Base-by-base conservation (phyloP, 23 tunicate species). In the Phallusia fumigata region DNA sequence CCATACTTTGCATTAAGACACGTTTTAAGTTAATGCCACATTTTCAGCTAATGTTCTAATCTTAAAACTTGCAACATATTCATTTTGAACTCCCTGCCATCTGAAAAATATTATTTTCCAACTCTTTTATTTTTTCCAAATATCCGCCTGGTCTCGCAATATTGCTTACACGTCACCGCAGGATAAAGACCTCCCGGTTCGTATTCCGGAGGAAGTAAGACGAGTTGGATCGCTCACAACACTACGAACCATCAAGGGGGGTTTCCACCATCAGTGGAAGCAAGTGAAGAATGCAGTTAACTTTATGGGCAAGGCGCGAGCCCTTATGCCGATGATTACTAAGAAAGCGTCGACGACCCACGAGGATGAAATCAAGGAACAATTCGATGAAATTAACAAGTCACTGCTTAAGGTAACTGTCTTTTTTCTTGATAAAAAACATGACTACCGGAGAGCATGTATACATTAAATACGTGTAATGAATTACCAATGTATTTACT, bases 141-240 rank as follows among this genome's bases (percentile, higher is more conserved):
- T n/a, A n/a, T n/a, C n/a, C n/a, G n/a, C n/a, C n/a, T n/a, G n/a
- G n/a, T n/a, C n/a, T n/a, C n/a, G n/a, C n/a, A n/a, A n/a, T n/a
- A n/a, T n/a, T n/a, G n/a, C n/a, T n/a, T n/a, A n/a, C n/a, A n/a
- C n/a, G n/a, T n/a, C n/a, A n/a, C n/a, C 47, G 69, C 65, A 85
- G 88, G 83, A 28, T 30, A 36, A 85, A 74, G 84, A 73, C 18
- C 76, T 88, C 32, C 92, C 92, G 19, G 79, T 32, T 6, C 24
- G 30, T 52, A 73, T 92, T 32, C 97, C 97, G 22, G 83, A 73
- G 30, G 97, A 92, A 40, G 44, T 92, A 19, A 82, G 87, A 45
- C 47, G 88, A 80, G 83, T 83, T 0, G 97, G 81, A 0, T 92
- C 97, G 16, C 36, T 79, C 40, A 87, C 65, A 5, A 92, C 91